Evolutionary conservation across 2,113 vertebrate genomes (phyloP).

Genomic region (Leptodactylus fuscus): DNA sequence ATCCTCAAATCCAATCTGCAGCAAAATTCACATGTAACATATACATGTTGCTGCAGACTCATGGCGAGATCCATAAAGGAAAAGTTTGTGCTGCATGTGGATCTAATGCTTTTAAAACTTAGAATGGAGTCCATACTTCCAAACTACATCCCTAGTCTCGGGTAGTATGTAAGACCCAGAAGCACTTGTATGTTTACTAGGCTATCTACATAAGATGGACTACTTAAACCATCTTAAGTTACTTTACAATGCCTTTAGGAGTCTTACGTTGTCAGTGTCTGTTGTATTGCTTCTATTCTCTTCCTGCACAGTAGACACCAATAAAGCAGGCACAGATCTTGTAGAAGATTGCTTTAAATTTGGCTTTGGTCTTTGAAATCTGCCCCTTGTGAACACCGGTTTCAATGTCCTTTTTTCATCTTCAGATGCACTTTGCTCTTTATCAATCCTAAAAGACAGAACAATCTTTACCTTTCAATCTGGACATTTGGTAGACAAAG

Average conservation of each 20-base stretch:
- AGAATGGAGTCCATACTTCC: no score
- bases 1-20: no score
- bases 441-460: background rate
- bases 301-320: background rate
- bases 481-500: no score
- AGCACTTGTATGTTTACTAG: background rate
- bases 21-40: no score
- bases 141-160: no score
- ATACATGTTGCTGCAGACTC: no score
- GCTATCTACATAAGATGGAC: background rate
- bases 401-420: background rate
- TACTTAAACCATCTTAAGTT: background rate
- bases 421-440: background rate
- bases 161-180: background rate
- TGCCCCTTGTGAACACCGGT: background rate
- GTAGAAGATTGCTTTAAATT: background rate
- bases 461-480: background rate
- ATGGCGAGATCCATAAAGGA: no score
- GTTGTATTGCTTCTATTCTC: background rate
- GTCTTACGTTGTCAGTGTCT: background rate
- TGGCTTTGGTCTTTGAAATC: constrained; percentile 24
- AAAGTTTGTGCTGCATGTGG: no score
- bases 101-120: no score
- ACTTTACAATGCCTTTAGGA: no score
- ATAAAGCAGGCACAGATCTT: background rate